Conservation (phyloP, 2,113 vertebrate species). For the Panurus biarmicus region DNA sequence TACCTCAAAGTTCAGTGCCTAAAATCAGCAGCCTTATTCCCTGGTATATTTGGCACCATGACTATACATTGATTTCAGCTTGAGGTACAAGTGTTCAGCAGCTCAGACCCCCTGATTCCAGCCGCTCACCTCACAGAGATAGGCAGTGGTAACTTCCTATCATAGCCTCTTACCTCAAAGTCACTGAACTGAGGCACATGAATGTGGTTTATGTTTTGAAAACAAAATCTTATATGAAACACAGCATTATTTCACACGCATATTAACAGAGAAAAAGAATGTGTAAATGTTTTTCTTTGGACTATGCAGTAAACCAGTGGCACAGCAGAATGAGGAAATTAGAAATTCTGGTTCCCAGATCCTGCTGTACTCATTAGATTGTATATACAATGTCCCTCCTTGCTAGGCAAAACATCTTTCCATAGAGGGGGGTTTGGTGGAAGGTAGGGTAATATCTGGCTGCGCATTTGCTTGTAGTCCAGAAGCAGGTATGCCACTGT, state of each 20-base stretch:
- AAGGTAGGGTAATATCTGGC: neutral
- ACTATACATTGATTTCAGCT: neutral
- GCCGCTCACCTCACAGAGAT: neutral
- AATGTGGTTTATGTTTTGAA: neutral
- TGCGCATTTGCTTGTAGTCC: neutral
- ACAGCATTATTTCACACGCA: neutral
- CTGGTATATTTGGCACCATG: neutral
- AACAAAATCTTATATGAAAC: neutral
- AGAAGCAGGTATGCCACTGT: neutral
- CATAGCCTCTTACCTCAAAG: neutral
- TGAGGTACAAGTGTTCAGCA: neutral
- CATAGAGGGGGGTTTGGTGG: neutral
- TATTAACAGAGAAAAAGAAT: neutral
- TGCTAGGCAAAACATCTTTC: neutral
- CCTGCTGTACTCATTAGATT: neutral
- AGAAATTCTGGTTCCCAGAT: neutral
- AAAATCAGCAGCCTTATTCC: neutral
- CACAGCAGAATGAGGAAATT: neutral
- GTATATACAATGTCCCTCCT: neutral
- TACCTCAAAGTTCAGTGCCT: neutral
- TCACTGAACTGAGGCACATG: neutral
- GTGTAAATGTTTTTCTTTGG: neutral
- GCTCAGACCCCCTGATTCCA: neutral
- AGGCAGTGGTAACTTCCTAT: neutral
- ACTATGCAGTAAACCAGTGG: neutral